Base-by-base conservation (phyloP, 2,888 invertebrate genomes). In the Myopa testacea region DNA sequence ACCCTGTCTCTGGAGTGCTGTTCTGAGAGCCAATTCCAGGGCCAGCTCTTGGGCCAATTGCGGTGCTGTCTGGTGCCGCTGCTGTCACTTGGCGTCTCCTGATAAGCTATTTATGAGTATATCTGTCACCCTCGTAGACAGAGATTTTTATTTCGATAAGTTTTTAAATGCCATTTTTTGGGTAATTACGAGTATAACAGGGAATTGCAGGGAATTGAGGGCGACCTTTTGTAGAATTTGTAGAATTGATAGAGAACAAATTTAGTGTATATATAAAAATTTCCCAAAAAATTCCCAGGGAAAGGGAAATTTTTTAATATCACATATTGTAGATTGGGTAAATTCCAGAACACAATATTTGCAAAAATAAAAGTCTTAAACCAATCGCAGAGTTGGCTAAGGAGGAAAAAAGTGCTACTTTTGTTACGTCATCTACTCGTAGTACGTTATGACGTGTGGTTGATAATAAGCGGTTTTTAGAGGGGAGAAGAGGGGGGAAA, bases 61-160 rank as follows among this genome's bases (percentile, higher is more conserved):
- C 26, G 69, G 4, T 45, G 45, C 6, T 45, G 45, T 45, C 45
- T 45, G 45, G 7, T 45, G 45, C 7, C 50, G 70, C 16, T 12
- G 70, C 37, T 52, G 70, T 34, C 52, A 14, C 37, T 16, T 34
- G 65, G 65, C 55, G 52, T 7, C 70, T 14, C 19, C 45, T 60
- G 73, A 60, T 50, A 84, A 85, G 83, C 84, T 10, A 85, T 85
- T 85, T 85, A 85, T 85, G 83, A 84, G 81, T 82, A 55, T 65
- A 71, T 76, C 71, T 63, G 65, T 85, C 81, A 45, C 73, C 45
- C 19, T 70, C 14, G 34, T 1, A 26, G 70, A 55, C 37, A 14
- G 19, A 52, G 55, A 71, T 71, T 12, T 10, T 3, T 26, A 37
- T 34, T 34, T 7, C n/a, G 71, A 71, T 71, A 71, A 38, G 60